A percentile compares a stretch with the other conserved stretches of the same genome.
Conservation (phyloP, 2,113 vertebrate genomes). For the Hirundichthys speculiger region DNA sequence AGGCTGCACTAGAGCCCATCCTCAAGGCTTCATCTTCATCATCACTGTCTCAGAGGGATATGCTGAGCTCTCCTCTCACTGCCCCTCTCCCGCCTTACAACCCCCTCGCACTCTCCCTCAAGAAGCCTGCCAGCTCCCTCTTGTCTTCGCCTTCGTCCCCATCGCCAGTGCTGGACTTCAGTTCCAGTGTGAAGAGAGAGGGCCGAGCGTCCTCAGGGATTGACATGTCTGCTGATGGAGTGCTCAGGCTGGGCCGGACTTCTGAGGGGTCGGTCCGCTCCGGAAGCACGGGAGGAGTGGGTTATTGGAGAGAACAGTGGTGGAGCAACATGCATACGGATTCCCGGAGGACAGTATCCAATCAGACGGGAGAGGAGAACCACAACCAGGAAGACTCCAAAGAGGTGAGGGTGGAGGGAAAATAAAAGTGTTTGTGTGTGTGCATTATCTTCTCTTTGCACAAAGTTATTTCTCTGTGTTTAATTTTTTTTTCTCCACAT, state of each 20-base stretch:
- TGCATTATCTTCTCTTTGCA: neutral
- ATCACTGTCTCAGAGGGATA: constrained; percentile 87
- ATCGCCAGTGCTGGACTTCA: constrained; percentile 85
- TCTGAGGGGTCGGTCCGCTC: constrained; percentile 79
- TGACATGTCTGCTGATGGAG: constrained; percentile 81
- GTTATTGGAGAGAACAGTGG: constrained; percentile 95
- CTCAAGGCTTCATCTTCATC: constrained; percentile 87
- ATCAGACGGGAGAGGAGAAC: constrained; percentile 81
- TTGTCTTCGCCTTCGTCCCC: constrained; percentile 81
- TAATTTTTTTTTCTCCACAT: neutral
- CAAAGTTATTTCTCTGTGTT: neutral
- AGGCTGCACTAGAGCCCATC: constrained; percentile 90
- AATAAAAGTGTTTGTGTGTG: too few relatives aligned
- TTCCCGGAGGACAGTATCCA: constrained; percentile 74
- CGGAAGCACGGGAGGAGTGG: constrained; percentile 72
- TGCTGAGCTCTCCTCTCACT: constrained; percentile 87
- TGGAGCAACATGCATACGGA: constrained; percentile 91
- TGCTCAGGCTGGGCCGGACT: constrained; percentile 81
- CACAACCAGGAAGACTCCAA: constrained; percentile 85
- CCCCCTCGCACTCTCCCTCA: constrained; percentile 89
- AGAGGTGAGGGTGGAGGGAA: constrained; percentile 66
- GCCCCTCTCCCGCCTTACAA: constrained; percentile 87
- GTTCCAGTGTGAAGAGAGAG: constrained; percentile 86
- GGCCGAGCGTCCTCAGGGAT: constrained; percentile 77
- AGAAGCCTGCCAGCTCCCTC: constrained; percentile 84